Percentiles rank a stretch among this genome's conserved stretches.
phyloP scores from a whole-genome alignment of 2,888 invertebrate species.

The Ceratothoa steindachneri region DNA sequence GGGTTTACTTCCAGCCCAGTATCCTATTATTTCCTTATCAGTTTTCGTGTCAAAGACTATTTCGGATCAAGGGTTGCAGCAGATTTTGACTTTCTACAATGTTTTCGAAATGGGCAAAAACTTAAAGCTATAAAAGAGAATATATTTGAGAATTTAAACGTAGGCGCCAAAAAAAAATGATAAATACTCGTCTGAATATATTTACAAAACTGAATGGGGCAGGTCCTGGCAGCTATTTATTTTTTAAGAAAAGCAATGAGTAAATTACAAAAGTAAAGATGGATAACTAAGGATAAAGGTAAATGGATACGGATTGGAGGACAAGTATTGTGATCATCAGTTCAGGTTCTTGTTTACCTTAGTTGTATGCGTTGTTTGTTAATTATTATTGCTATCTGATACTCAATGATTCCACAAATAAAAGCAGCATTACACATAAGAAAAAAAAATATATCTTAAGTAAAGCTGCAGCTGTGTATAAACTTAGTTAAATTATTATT shows the following conservation, averaged over 20 bases:
- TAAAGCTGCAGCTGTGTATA: not conserved
- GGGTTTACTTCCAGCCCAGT: not conserved
- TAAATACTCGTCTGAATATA: not conserved
- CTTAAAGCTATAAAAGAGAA: no score
- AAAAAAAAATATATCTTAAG: no score
- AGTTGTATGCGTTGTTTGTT: no score
- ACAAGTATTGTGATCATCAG: not conserved
- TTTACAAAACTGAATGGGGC: not conserved
- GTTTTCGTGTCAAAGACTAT: not conserved
- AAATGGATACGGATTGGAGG: not conserved
- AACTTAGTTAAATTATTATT: not conserved
- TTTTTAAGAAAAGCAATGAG: not conserved
- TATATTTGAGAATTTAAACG: no score
- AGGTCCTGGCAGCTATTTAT: not conserved
- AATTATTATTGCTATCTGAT: no score
- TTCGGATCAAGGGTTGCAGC: not conserved
- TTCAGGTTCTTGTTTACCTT: not conserved
- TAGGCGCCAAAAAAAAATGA: not conserved
- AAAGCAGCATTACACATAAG: not conserved
- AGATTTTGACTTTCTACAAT: not conserved
- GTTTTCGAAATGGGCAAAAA: no score
- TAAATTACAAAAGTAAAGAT: not conserved
- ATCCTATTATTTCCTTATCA: not conserved
- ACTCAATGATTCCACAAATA: no score
- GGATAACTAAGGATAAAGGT: not conserved